These are phyloP conservation scores for Alaudala cheleensis DNA, from an alignment of 2,113 vertebrate species.

Conservation along the genomic window DNA sequence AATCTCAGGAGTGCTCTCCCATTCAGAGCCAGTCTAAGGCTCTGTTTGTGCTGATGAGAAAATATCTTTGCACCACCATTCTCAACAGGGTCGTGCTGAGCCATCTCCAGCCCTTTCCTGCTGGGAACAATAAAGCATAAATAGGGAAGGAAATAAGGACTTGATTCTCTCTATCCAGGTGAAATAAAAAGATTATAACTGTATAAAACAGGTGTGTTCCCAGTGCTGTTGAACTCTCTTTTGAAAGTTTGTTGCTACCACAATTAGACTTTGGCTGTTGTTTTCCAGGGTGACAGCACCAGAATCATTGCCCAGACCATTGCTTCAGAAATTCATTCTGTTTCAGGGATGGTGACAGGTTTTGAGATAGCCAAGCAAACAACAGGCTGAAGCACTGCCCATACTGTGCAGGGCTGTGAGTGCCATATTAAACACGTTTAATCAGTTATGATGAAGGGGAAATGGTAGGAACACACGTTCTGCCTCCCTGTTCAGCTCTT, in stretches of 20 bases:
- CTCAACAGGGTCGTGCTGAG: not conserved
- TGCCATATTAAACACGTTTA: not conserved
- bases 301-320: not conserved
- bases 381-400: not conserved
- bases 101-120: not conserved
- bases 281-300: not conserved
- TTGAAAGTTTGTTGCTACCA: not conserved
- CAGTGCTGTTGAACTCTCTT: not conserved
- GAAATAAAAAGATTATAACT: not conserved
- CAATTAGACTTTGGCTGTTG: not conserved
- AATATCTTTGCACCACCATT: not conserved
- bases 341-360: not conserved
- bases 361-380: not conserved
- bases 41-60: not conserved
- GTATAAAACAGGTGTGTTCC: not conserved
- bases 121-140: not conserved
- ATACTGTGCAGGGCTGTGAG: not conserved
- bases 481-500: not conserved
- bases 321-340: not conserved
- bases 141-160: not conserved
- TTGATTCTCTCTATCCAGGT: not conserved
- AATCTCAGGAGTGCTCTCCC: not conserved
- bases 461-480: not conserved
- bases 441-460: not conserved
- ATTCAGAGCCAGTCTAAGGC: not conserved